phyloP scores from a whole-genome alignment of 2,888 invertebrate species.

The Chloromyia formosa region DNA sequence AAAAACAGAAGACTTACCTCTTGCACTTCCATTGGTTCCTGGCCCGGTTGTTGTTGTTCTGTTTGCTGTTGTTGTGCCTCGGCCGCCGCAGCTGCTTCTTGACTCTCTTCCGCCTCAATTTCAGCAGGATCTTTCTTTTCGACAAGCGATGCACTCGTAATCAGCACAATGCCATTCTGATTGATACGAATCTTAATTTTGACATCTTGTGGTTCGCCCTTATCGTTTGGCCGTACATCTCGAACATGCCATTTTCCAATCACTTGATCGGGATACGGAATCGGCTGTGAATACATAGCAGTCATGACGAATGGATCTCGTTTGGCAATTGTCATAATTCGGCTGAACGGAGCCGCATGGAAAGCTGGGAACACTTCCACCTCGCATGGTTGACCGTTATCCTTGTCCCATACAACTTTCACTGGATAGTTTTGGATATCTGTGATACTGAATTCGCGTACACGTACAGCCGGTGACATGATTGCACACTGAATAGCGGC shows the following conservation, averaged over 20 bases:
- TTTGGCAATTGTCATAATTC: slow-evolving; percentile 92
- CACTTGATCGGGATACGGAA: slow-evolving; percentile 79
- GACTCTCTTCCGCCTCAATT: slow-evolving; percentile 57
- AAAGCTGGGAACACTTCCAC: slow-evolving; percentile 90
- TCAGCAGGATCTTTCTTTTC: slow-evolving; percentile 75
- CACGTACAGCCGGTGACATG: slow-evolving; percentile 95
- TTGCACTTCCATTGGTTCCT: slow-evolving; percentile 66
- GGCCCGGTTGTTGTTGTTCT: slow-evolving; percentile 58
- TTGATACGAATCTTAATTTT: slow-evolving; percentile 96
- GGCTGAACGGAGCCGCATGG: slow-evolving; percentile 92
- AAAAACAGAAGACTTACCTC: slow-evolving; percentile 60
- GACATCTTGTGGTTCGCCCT: slow-evolving; percentile 93
- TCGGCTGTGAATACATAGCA: slow-evolving; percentile 80
- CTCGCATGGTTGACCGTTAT: slow-evolving; percentile 75
- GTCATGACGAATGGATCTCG: slow-evolving; percentile 87
- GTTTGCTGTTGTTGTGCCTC: slow-evolving; percentile 49
- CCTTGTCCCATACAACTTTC: slow-evolving; percentile 82
- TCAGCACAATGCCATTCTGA: slow-evolving; percentile 89
- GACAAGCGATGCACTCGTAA: slow-evolving; percentile 85
- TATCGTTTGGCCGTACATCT: slow-evolving; percentile 84
- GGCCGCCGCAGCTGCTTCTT: slow-evolving; percentile 54
- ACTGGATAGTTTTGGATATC: slow-evolving; percentile 94
- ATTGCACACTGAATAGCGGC: slow-evolving; percentile 97
- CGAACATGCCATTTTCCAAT: slow-evolving; percentile 86
- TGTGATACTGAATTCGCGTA: slow-evolving; percentile 92